These are phyloP conservation scores for Embiotoca jacksoni DNA, from an alignment of 2,113 vertebrate species.

Conservation along the genomic window DNA sequence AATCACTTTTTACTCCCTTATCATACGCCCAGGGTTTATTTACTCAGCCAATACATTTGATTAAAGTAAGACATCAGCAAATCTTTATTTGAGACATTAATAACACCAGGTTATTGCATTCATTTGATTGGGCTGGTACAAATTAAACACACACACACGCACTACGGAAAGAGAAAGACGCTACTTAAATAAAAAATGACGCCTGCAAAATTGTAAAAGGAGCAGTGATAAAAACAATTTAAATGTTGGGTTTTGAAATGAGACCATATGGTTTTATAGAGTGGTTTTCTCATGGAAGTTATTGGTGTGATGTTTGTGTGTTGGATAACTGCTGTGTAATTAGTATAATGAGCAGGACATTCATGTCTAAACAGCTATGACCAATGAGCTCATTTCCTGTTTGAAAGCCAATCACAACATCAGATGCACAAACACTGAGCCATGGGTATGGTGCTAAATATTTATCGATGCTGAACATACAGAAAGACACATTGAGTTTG, in stretches of 20 bases:
- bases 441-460: not conserved
- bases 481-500: not conserved
- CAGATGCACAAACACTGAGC: conserved; percentile 5
- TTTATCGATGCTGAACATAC: conserved; percentile 8
- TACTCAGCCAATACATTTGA: no score
- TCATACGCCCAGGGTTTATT: no score
- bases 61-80: no score
- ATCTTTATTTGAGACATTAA: no score
- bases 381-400: conserved; percentile 50
- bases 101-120: not conserved
- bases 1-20: no score
- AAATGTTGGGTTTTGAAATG: not conserved
- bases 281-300: no score
- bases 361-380: conserved; percentile 16
- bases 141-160: not conserved
- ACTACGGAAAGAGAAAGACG: no score
- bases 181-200: no score
- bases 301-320: not conserved
- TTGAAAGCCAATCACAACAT: conserved; percentile 38
- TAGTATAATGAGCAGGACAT: conserved; percentile 7
- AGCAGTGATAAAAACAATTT: not conserved
- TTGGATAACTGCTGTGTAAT: conserved; percentile 3
- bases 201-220: not conserved
- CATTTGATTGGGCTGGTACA: not conserved
- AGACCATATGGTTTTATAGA: not conserved